A percentile compares a stretch with the other conserved stretches of the same genome.
phyloP scores from a whole-genome alignment of 2,797 vertebrate species.

The Galaxias olidus region DNA sequence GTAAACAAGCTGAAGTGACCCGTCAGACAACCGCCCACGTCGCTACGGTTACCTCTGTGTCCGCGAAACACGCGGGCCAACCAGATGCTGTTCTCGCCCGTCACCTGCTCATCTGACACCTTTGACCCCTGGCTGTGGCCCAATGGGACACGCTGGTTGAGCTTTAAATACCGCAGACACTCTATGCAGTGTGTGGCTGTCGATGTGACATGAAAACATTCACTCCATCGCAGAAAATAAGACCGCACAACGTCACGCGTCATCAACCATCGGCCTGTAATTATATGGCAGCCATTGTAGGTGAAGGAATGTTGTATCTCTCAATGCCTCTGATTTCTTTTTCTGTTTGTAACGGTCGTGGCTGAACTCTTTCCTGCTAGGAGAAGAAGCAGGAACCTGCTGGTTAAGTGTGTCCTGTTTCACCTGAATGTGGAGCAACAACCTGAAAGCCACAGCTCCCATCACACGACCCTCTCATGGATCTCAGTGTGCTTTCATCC shows the following conservation, averaged over 20 bases:
- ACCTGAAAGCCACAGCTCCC: not conserved
- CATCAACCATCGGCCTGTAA: no score
- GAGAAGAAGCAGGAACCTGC: not conserved
- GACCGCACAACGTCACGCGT: no score
- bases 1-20: conserved; percentile 43
- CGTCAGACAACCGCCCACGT: conserved; percentile 31
- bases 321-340: no score
- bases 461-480: not conserved
- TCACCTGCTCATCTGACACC: conserved; percentile 46
- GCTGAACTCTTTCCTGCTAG: no score
- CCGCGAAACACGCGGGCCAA: conserved; percentile 28
- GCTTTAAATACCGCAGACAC: no score
- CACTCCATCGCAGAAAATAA: no score
- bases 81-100: conserved; percentile 41
- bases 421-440: not conserved
- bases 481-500: conserved; percentile 13
- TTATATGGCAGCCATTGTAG: no score
- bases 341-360: no score
- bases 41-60: conserved; percentile 45
- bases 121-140: conserved; percentile 47
- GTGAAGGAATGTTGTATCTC: no score
- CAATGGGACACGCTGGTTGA: no score
- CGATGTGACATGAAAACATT: no score
- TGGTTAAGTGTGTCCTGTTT: not conserved
- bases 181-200: no score